A percentile compares a stretch with the other conserved stretches of the same genome.
Conservation (phyloP, 2,888 invertebrate species). For the Acrobasis consociella region DNA sequence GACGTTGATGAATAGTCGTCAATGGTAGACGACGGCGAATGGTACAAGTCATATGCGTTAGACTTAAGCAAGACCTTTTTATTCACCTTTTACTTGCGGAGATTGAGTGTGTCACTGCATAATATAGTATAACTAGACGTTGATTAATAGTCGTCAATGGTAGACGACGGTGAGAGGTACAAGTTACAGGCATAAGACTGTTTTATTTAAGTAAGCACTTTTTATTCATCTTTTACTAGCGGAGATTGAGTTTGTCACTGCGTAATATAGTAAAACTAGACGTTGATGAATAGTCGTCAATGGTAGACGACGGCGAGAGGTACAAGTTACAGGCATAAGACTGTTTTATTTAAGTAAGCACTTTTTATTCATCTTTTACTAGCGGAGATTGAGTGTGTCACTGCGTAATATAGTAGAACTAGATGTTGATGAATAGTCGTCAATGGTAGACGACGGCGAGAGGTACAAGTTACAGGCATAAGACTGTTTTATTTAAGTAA, state of each 20-base stretch:
- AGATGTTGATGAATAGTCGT: too few relatives aligned
- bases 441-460: too few relatives aligned
- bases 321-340: conserved; percentile 31
- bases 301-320: conserved; percentile 32
- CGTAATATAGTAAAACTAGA: conserved; percentile 71
- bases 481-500: too few relatives aligned
- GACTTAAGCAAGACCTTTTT: neutral
- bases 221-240: too few relatives aligned
- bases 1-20: conserved; percentile 73
- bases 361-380: too few relatives aligned
- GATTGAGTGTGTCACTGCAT: conserved; percentile 76
- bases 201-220: too few relatives aligned
- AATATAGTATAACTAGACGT: conserved; percentile 70
- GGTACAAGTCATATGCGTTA: conserved; percentile 32
- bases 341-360: too few relatives aligned
- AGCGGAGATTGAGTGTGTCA: too few relatives aligned
- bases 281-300: conserved; percentile 71
- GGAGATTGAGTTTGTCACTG: conserved; percentile 75
- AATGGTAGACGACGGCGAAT: conserved; percentile 35
- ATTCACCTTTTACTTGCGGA: too few relatives aligned
- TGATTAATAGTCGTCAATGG: conserved; percentile 69
- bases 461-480: too few relatives aligned
- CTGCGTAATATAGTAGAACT: too few relatives aligned
- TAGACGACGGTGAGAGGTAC: conserved; percentile 26
- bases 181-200: conserved; percentile 34